These are phyloP conservation scores for Charina bottae DNA, from an alignment of 2,113 vertebrate species.

Conservation along the genomic window DNA sequence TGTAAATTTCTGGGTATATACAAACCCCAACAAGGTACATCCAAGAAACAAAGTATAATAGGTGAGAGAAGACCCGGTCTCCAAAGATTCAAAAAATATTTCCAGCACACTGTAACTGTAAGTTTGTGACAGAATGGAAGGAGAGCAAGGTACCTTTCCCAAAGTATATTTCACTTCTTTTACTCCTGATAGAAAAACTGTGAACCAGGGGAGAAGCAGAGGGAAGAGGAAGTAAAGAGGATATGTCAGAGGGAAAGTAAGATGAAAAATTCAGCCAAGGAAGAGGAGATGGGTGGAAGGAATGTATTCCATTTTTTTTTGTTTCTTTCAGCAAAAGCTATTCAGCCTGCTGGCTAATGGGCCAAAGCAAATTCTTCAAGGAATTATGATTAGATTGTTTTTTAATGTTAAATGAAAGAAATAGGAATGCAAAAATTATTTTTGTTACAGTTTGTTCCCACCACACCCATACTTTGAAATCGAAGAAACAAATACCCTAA, in stretches of 20 bases:
- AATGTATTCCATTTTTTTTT: not conserved
- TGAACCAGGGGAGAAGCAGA: not conserved
- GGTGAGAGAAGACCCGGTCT: not conserved
- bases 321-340: not conserved
- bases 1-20: no score
- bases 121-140: accelerated
- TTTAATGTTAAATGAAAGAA: not conserved
- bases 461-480: slow-evolving; percentile 15
- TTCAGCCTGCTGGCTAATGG: not conserved
- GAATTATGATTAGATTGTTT: not conserved
- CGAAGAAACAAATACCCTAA: slow-evolving; percentile 25
- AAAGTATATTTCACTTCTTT: not conserved
- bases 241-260: not conserved
- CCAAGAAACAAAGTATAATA: accelerated
- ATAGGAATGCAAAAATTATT: slow-evolving; percentile 2
- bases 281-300: not conserved
- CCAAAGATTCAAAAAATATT: not conserved
- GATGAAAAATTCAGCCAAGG: slow-evolving; percentile 7
- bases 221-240: not conserved
- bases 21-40: no score
- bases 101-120: not conserved
- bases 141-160: accelerated
- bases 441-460: slow-evolving; percentile 11
- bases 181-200: not conserved
- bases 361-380: not conserved